Conservation (phyloP, 2,113 vertebrate genomes). For the Onychostruthus taczanowskii region DNA sequence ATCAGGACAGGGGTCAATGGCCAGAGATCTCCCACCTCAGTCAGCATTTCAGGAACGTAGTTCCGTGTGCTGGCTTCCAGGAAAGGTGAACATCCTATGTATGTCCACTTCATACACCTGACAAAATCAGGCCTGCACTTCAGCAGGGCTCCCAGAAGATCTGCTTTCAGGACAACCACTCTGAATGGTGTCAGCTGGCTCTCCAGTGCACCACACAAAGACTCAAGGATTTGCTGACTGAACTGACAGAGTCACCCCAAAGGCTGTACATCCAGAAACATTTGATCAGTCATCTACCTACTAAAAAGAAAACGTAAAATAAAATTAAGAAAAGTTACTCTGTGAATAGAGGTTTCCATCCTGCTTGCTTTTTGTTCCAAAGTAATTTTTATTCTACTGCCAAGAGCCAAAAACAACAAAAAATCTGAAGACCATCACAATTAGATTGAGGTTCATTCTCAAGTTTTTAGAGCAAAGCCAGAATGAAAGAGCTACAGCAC, state of each 20-base stretch:
- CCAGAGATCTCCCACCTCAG: neutral
- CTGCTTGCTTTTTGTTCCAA: neutral
- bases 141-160: neutral
- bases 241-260: neutral
- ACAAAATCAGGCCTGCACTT: neutral
- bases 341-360: neutral
- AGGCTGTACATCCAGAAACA: neutral
- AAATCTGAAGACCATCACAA: neutral
- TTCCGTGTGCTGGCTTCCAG: neutral
- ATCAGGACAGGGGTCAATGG: neutral
- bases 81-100: neutral
- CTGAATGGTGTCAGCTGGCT: neutral
- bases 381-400: neutral
- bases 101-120: rapidly evolving
- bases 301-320: neutral
- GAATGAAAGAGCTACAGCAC: neutral
- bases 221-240: neutral
- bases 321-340: neutral
- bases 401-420: neutral
- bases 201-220: neutral
- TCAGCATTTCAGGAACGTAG: neutral
- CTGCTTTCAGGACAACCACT: neutral
- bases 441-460: neutral
- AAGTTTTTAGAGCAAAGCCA: neutral
- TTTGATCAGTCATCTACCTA: neutral